phyloP scores from a whole-genome alignment of 2,113 vertebrate species.

The Heterotis niloticus region DNA sequence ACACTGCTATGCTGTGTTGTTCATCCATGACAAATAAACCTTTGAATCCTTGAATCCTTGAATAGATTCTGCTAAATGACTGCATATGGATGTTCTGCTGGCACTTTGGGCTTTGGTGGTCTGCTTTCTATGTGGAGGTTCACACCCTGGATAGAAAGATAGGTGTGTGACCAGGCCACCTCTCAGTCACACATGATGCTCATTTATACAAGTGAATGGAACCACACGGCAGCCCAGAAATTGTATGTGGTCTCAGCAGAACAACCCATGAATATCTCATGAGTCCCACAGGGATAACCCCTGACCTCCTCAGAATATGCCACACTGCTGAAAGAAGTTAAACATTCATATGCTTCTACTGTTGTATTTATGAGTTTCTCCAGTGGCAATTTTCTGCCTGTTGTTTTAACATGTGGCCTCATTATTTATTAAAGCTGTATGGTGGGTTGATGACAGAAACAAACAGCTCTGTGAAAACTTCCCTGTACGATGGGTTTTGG shows the following conservation, averaged over 20 bases:
- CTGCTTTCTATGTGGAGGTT: no score
- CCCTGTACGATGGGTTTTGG: background rate
- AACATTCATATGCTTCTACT: background rate
- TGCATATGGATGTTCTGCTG: no score
- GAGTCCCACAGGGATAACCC: background rate
- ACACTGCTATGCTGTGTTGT: no score
- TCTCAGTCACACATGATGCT: background rate
- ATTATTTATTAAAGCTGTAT: slow-evolving; percentile 13
- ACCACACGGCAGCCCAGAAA: background rate
- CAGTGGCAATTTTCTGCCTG: background rate
- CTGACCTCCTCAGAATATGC: background rate
- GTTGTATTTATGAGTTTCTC: slow-evolving; percentile 9
- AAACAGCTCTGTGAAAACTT: background rate
- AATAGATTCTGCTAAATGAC: no score
- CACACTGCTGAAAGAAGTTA: background rate
- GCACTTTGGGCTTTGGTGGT: no score
- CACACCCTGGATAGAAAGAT: no score
- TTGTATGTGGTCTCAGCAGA: background rate
- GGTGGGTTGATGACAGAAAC: background rate
- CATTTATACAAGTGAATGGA: background rate
- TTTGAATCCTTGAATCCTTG: no score
- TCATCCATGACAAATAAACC: no score
- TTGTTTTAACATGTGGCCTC: slow-evolving; percentile 6
- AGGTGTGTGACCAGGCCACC: no score
- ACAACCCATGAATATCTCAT: background rate